phyloP scores from a whole-genome alignment of 2,113 vertebrate genomes.

The Chitala chitala region DNA sequence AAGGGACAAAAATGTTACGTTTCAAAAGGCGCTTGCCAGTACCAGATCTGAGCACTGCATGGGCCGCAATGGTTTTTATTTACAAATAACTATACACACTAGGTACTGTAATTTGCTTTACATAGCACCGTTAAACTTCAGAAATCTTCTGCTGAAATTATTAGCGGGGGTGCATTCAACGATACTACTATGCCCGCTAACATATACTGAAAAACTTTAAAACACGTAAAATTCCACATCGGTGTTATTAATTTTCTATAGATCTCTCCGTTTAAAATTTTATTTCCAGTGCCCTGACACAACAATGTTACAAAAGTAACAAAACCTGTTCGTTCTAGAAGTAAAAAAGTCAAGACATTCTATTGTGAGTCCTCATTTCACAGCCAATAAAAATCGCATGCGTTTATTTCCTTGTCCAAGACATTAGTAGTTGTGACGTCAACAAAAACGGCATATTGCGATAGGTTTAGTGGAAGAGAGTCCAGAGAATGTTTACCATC shows the following conservation, averaged over 20 bases:
- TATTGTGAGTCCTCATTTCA: neutral
- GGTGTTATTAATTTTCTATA: too few relatives aligned
- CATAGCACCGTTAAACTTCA: neutral
- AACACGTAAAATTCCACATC: too few relatives aligned
- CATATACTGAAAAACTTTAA: too few relatives aligned
- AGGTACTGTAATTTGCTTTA: neutral
- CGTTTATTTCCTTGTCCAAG: neutral
- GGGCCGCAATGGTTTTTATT: too few relatives aligned
- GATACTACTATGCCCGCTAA: too few relatives aligned
- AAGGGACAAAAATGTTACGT: neutral
- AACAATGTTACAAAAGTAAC: constrained; percentile 11
- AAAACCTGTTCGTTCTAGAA: neutral
- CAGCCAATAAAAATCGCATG: neutral
- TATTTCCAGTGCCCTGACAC: neutral
- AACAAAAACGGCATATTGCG: neutral
- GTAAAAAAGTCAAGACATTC: neutral
- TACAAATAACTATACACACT: neutral
- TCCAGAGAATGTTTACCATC: constrained; percentile 44
- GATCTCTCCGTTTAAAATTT: too few relatives aligned
- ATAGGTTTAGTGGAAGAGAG: constrained; percentile 26
- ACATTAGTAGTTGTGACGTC: constrained; percentile 34
- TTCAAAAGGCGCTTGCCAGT: neutral
- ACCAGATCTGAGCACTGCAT: too few relatives aligned
- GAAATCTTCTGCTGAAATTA: neutral
- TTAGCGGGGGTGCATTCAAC: too few relatives aligned